Base-by-base conservation (phyloP, 2,797 vertebrate genomes). In the Chiloscyllium punctatum region DNA sequence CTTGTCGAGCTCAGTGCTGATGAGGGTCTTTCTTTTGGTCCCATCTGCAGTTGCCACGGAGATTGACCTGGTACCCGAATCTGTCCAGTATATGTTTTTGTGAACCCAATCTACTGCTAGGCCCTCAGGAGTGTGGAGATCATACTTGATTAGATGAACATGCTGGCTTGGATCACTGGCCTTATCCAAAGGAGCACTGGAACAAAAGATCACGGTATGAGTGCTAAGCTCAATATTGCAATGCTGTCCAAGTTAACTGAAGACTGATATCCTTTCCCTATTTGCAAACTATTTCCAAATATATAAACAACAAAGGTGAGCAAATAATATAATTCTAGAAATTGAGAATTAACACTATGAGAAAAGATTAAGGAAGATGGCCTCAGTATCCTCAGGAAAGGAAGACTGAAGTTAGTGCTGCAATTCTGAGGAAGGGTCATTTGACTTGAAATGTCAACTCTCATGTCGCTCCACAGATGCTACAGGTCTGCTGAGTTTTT, bases 41-140 rank as follows among this genome's bases (percentile, higher is more conserved):
- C 99, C 99, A 15, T 99, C 98, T 1, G 97, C 97, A 0, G 98
- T 99, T 96, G 99, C 99, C 62, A 99, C 99, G 0, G 99, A 99
- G 97, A 99, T 98, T 96, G 98, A 99, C 97, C 99, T 99, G 97
- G 99, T 98, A 96, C 99, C 99, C 0, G 99, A 99, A 97, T 99
- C 99, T 0, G 99, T 99, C 99, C 99, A 99, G 97, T 99, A 99
- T 97, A 99, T 98, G 96, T 99, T 99, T 97, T 99, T 99, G 96
- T 99, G 99, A 88, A 99, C 98, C 99, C 99, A 99, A 97, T 99
- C 99, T 51, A 99, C 98, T 0, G 99, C 99, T 96, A 99, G 97
- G 74, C 99, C 99, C 97, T 99, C 99, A 0, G 99, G 99, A 13
- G 99, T 99, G 97, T 98, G 98, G 72, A 99, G 98, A 68, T 98